Evolutionary conservation across 2,113 vertebrate genomes (phyloP), one percentile per base, ranked within the genome.

Genomic region (Todiramphus saurophagus): DNA sequence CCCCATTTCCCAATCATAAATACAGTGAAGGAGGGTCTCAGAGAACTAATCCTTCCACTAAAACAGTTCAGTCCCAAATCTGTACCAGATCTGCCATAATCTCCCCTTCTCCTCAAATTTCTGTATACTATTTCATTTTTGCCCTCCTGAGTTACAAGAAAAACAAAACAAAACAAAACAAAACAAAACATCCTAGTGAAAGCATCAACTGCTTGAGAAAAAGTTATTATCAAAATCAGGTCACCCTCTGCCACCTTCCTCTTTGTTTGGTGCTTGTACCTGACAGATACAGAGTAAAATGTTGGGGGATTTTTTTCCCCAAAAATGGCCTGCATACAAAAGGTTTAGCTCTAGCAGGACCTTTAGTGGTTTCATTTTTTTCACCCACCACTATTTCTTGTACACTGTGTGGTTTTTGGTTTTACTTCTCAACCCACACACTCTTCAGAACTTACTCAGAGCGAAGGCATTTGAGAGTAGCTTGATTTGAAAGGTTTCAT

Each of bases 191-290:
- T 51, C 50, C 9, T 18, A 64, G 9, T 46, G 51, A 80, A 93
- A 92, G 53, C 37, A 92, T 55, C 14, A 76, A 44, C 27, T 51
- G 10, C 39, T 90, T 79, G 39, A 85, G 63, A 76, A 95, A 93
- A 83, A 73, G 11, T 24, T 79, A 16, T 44, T 60, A 33, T 23
- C 70, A 90, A 89, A 94, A 95, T 58, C 83, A 94, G 82, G 79
- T 94, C 83, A 93, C 88, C 76, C 93, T 96, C 90, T 93, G 86
- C 55, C 73, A 89, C 6, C 0, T 74, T 92, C 31, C 13, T 81
- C 8, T 63, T 59, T 81, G 28, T 51, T 58, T 88, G 70, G 70
- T 70, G 83, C 28, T 67, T 50, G 27, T 23, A 83, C 59, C 68
- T 92, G 93, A 73, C 37, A 74, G 48, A 72, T 31, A 89, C 15